Conservation (phyloP, 2,797 vertebrate species). For the Falco novaeseelandiae region DNA sequence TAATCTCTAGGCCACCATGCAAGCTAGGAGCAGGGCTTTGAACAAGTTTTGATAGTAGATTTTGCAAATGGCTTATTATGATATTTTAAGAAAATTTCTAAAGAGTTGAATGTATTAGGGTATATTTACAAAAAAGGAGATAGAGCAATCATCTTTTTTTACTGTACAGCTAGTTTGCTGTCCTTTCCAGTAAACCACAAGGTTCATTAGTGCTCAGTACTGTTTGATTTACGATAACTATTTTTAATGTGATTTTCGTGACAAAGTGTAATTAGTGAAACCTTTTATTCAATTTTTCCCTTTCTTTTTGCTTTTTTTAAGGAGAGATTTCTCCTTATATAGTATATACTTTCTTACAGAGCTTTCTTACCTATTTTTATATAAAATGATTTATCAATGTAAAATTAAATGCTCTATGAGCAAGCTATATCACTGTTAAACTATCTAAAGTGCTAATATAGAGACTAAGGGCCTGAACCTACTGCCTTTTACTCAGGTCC, state of each 20-base stretch:
- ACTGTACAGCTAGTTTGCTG: slow-evolving; percentile 40
- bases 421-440: slow-evolving; percentile 67
- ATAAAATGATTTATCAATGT: slow-evolving; percentile 64
- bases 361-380: slow-evolving; percentile 83
- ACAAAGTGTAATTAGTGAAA: slow-evolving; percentile 49
- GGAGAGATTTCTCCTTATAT: slow-evolving; percentile 67
- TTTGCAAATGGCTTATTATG: slow-evolving; percentile 37
- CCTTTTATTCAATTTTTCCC: slow-evolving; percentile 56
- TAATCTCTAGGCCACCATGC: background rate
- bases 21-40: slow-evolving; percentile 27
- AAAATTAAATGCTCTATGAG: slow-evolving; percentile 76
- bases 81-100: slow-evolving; percentile 40
- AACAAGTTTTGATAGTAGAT: slow-evolving; percentile 46
- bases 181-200: slow-evolving; percentile 65
- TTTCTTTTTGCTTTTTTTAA: slow-evolving; percentile 58
- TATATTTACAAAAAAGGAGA: background rate
- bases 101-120: slow-evolving; percentile 23
- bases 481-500: slow-evolving; percentile 53
- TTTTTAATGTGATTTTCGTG: slow-evolving; percentile 74
- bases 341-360: slow-evolving; percentile 78
- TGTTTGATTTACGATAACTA: slow-evolving; percentile 61
- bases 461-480: slow-evolving; percentile 49
- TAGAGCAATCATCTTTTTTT: slow-evolving; percentile 42
- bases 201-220: slow-evolving; percentile 57
- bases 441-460: slow-evolving; percentile 65